Percentiles rank a stretch among this genome's conserved stretches.
Conservation (phyloP, 23 tunicate genomes). For the Phallusia fumigata region DNA sequence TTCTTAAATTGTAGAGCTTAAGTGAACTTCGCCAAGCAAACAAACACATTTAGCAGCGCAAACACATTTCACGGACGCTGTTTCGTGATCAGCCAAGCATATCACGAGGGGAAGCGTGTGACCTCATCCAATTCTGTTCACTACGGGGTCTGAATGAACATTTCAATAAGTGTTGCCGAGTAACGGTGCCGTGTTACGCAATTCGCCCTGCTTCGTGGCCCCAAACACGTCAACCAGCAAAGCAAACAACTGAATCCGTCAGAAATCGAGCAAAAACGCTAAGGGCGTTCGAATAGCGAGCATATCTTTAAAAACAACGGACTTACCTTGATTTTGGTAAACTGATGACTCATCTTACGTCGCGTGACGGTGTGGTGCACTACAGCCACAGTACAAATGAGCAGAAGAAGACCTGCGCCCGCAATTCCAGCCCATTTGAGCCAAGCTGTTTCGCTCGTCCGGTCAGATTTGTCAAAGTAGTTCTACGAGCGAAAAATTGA, state of each 20-base stretch:
- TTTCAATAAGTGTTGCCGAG: no score
- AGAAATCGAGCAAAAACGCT: no score
- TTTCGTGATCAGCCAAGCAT: not conserved
- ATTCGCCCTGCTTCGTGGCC: no score
- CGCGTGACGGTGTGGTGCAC: not conserved
- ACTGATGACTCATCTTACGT: not conserved
- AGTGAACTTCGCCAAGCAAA: no score
- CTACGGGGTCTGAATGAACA: no score
- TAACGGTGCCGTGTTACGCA: no score
- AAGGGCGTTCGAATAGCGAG: no score
- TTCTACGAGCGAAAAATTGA: not conserved
- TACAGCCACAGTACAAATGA: conserved; percentile 16
- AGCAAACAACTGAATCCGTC: no score
- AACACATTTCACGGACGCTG: not conserved
- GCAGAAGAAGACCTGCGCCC: conserved; percentile 15
- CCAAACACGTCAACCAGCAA: no score
- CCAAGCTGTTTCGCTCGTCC: conserved; percentile 21
- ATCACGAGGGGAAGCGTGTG: not conserved
- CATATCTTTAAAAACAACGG: no score
- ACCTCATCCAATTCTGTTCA: not conserved
- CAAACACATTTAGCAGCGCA: no score
- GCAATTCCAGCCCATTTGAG: conserved; percentile 35
- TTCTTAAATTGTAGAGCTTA: no score
- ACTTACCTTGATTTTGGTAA: conserved; percentile 13
- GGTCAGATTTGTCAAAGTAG: not conserved